Conservation (phyloP, 2,797 vertebrate genomes). For the Chelon labrosus region DNA sequence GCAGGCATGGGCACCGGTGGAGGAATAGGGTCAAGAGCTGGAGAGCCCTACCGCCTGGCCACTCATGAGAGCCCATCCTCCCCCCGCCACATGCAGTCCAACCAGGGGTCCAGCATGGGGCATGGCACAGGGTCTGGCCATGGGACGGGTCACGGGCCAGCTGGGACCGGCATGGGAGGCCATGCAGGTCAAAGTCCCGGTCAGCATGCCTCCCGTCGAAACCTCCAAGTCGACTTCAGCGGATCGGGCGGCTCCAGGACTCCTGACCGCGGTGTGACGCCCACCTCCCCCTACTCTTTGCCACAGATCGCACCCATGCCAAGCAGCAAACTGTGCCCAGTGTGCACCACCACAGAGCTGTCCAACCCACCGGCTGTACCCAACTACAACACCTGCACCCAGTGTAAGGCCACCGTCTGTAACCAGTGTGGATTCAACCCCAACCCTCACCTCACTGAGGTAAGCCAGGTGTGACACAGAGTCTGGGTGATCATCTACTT, state of each 20-base stretch:
- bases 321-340: slow-evolving; percentile 95
- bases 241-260: slow-evolving; percentile 79
- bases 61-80: slow-evolving; percentile 80
- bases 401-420: slow-evolving; percentile 96
- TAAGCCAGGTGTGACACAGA: slow-evolving; percentile 43
- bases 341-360: slow-evolving; percentile 97
- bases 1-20: slow-evolving; percentile 63
- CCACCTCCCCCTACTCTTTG: slow-evolving; percentile 95
- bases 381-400: slow-evolving; percentile 97
- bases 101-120: slow-evolving; percentile 56
- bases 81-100: slow-evolving; percentile 75
- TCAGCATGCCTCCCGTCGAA: slow-evolving; percentile 88
- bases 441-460: slow-evolving; percentile 94
- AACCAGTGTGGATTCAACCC: slow-evolving; percentile 99
- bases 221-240: slow-evolving; percentile 91
- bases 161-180: slow-evolving; percentile 52
- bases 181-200: slow-evolving; percentile 76
- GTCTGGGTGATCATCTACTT: too few relatives aligned
- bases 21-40: slow-evolving; percentile 79
- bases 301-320: slow-evolving; percentile 98
- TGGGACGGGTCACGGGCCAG: slow-evolving; percentile 60
- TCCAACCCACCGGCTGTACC: slow-evolving; percentile 90
- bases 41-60: slow-evolving; percentile 81
- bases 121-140: slow-evolving; percentile 59
- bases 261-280: slow-evolving; percentile 91